Conservation (phyloP, 2,797 vertebrate genomes). For the Eurystomus glaucurus region DNA sequence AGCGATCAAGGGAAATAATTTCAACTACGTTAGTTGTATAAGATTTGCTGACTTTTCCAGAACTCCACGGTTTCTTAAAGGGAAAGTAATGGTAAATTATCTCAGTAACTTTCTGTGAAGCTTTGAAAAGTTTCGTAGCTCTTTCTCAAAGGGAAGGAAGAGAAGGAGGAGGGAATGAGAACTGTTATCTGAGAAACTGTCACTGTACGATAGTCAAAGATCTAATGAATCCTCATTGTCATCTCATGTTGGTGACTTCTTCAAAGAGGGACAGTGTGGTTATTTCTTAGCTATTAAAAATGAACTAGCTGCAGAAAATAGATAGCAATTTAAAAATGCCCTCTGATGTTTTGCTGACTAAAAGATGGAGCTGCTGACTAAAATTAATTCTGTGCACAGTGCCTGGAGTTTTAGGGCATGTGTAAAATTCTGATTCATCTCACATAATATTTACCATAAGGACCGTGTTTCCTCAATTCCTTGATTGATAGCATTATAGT, state of each 20-base stretch:
- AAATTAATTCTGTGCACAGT: neutral
- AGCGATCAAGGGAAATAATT: neutral
- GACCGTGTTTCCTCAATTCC: neutral
- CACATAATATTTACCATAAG: neutral
- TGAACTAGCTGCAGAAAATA: neutral
- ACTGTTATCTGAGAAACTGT: neutral
- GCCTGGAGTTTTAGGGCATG: neutral
- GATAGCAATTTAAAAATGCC: slow-evolving; percentile 27
- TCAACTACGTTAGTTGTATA: accelerated
- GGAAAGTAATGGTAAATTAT: neutral
- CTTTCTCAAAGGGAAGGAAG: neutral
- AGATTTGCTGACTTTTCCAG: neutral
- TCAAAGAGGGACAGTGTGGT: neutral
- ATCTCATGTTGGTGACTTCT: neutral
- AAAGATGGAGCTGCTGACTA: neutral
- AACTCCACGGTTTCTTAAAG: neutral
- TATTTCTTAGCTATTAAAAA: slow-evolving; percentile 13
- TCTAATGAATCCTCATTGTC: neutral
- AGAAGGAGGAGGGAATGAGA: neutral
- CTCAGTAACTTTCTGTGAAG: neutral
- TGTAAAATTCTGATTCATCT: neutral
- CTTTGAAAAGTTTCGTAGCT: neutral
- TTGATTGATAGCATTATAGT: neutral
- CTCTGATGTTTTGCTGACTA: slow-evolving; percentile 46
- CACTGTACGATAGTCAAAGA: neutral